Conservation (phyloP, 2,797 vertebrate species). For the Labeo calbasu region DNA sequence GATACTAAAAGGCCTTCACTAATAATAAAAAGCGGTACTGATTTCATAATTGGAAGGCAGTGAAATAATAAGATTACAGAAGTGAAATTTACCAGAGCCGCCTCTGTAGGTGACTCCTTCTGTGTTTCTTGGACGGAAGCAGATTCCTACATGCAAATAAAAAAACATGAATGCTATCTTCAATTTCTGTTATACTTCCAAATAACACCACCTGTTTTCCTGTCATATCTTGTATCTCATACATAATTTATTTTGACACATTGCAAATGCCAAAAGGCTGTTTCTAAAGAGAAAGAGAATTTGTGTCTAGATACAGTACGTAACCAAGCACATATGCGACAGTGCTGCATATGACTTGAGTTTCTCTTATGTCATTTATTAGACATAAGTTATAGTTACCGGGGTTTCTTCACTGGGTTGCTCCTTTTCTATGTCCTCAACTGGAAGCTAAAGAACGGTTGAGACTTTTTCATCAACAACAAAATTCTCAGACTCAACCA, state of each 20-base stretch:
- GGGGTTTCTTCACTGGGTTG: conserved; percentile 57
- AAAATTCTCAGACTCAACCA: conserved; percentile 11
- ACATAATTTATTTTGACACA: conserved; percentile 19
- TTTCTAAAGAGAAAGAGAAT: conserved; percentile 13
- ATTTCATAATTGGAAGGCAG: not conserved
- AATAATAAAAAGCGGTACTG: not conserved
- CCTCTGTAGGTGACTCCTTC: conserved; percentile 62
- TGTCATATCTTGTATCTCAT: conserved; percentile 11
- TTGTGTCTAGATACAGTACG: conserved; percentile 1
- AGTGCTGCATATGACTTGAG: conserved; percentile 39
- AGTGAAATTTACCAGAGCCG: conserved; percentile 64
- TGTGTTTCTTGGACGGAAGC: conserved; percentile 57
- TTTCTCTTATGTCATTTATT: conserved; percentile 35
- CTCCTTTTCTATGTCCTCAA: conserved; percentile 60
- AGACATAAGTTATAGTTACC: conserved; percentile 64
- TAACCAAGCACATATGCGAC: conserved; percentile 48
- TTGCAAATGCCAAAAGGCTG: not conserved
- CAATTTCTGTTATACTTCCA: conserved; percentile 24
- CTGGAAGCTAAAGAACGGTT: conserved; percentile 53
- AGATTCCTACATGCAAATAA: conserved; percentile 53
- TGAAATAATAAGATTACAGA: not conserved
- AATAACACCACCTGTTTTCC: conserved; percentile 12
- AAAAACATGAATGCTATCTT: conserved; percentile 20
- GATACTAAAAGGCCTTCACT: not conserved
- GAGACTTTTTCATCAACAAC: conserved; percentile 36